These are phyloP conservation scores for Cosmia pyralina DNA, from an alignment of 2,888 invertebrate genomes.

Conservation along the genomic window DNA sequence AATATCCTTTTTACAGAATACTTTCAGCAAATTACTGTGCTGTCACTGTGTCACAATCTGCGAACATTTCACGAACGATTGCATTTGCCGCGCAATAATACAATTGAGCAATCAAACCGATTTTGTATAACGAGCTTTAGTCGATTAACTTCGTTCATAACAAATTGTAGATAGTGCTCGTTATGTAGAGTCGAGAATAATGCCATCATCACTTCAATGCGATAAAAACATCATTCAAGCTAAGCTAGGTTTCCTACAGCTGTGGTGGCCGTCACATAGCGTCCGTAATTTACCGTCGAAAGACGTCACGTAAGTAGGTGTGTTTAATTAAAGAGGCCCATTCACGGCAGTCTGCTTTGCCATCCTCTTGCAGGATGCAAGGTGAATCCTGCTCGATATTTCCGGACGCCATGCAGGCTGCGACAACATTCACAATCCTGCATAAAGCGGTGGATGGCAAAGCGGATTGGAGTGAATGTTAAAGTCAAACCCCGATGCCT, in stretches of 20 bases:
- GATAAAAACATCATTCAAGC: neutral
- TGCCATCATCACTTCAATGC: neutral
- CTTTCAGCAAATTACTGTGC: conserved; percentile 34
- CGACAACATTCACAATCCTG: too few relatives aligned
- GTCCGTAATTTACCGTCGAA: neutral
- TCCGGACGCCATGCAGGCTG: too few relatives aligned
- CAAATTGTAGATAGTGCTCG: conserved; percentile 32
- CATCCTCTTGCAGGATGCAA: too few relatives aligned
- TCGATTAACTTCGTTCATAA: conserved; percentile 41
- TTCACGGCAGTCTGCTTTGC: too few relatives aligned
- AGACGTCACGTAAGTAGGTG: neutral
- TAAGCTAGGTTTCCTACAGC: neutral
- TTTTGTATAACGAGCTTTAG: conserved; percentile 45
- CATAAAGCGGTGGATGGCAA: too few relatives aligned
- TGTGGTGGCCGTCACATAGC: neutral
- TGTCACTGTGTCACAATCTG: conserved; percentile 45
- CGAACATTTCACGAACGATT: conserved; percentile 52
- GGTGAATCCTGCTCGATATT: too few relatives aligned
- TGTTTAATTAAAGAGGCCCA: neutral
- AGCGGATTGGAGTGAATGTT: too few relatives aligned
- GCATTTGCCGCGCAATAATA: conserved; percentile 49
- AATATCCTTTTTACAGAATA: conserved; percentile 29
- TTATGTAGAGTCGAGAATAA: conserved; percentile 5
- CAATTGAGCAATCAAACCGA: conserved; percentile 58
- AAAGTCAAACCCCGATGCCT: neutral